phyloP scores from a whole-genome alignment of 1,140 invertebrate genomes.

The Helicoverpa zea region DNA sequence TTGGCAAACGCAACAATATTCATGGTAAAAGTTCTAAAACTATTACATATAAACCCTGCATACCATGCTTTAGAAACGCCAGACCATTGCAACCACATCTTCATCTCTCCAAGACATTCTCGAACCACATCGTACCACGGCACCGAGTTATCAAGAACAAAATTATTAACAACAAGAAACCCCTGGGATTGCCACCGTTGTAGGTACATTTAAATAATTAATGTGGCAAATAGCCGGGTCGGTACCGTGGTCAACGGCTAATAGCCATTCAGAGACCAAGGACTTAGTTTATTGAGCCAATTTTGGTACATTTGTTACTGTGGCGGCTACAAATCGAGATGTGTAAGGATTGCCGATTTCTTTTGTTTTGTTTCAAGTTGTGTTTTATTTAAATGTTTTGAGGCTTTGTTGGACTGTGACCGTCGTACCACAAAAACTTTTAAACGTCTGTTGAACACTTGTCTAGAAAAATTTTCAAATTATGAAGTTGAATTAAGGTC shows the following conservation, averaged over 20 bases:
- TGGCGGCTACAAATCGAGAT: constrained; percentile 59
- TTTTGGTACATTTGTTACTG: constrained; percentile 76
- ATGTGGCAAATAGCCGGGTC: constrained; percentile 59
- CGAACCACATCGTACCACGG: background rate
- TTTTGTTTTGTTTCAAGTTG: constrained; percentile 59
- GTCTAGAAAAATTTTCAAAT: too few relatives aligned
- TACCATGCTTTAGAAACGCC: too few relatives aligned
- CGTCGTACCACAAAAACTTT: too few relatives aligned
- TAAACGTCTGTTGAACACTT: too few relatives aligned
- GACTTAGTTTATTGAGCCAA: constrained; percentile 79
- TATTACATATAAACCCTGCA: too few relatives aligned
- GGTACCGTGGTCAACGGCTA: constrained; percentile 68
- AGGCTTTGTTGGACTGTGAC: background rate
- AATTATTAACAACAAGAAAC: constrained; percentile 59
- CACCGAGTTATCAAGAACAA: constrained; percentile 38
- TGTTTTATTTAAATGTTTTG: constrained; percentile 31
- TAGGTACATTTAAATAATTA: constrained; percentile 73
- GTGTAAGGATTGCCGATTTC: constrained; percentile 57
- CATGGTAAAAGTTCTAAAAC: too few relatives aligned
- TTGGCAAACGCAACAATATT: too few relatives aligned
- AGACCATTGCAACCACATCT: too few relatives aligned
- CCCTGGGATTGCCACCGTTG: constrained; percentile 60
- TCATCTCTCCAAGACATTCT: too few relatives aligned
- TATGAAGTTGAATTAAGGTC: too few relatives aligned
- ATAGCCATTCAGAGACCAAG: constrained; percentile 77